Evolutionary conservation across 2,888 invertebrate species (phyloP), one percentile per base, ranked within the genome.

Genomic region (Conistra vaccinii): DNA sequence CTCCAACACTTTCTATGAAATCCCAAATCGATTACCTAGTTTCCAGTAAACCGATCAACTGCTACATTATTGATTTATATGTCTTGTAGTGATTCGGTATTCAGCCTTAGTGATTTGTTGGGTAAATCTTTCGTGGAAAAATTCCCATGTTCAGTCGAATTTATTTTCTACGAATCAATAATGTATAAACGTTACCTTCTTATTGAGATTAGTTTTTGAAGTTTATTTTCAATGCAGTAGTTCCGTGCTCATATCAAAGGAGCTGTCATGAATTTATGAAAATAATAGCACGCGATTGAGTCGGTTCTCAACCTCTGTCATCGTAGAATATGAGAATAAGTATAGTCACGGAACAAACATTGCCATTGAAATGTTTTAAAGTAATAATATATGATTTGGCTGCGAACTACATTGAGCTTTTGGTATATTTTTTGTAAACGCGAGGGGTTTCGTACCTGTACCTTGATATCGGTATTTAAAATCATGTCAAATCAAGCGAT

Each of bases 401-500:
- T 48, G 12, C 42, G 20, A 61, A 39, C 57, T 66, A 53, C 69
- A 65, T 74, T 70, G 68, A 65, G 20, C 2, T 32, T 69, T 61
- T 26, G 42, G 23, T 65, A 65, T 39, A 48, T 76, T 73, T 83
- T 71, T 71, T 71, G 60, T 58, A 66, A 78, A 73, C 29, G 45
- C 26, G 67, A 76, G 57, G 63, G 60, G 68, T 10, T 51, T 67
- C 72, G 63, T 85, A 80, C 81, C 78, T 73, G 84, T 79, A 89
- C 87, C 90, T 90, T 90, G 91, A 90, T 96, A 96, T 95, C 95
- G 91, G 91, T 91, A 92, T 95, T 95, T 95, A 94, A 95, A 96
- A 96, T 96, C 96, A 94, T 96, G 96, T 95, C 94, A 95, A 95
- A 96, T 96, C 95, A 96, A 94, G 95, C 95, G 95, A 94, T 95